These are phyloP conservation scores for Anarsia innoxiella DNA, from an alignment of 2,888 invertebrate genomes.

Conservation along the genomic window DNA sequence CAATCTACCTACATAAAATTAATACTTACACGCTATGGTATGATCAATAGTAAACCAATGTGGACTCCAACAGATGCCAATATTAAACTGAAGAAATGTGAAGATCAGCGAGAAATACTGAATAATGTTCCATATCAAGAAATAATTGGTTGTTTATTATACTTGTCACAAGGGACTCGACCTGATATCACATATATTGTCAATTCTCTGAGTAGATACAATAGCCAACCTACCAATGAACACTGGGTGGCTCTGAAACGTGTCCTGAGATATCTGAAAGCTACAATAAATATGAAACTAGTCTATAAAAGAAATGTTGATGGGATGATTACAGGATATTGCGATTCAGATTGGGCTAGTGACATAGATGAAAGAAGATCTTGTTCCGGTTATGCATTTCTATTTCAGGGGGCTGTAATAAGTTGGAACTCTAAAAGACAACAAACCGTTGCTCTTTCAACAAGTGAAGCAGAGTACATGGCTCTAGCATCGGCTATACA, in stretches of 20 bases:
- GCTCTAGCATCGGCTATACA: no score
- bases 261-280: constrained; percentile 16
- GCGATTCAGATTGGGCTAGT: no score
- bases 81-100: constrained; percentile 10
- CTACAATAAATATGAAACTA: constrained; percentile 6
- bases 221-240: constrained; percentile 9
- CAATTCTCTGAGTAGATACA: constrained; percentile 12
- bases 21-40: constrained; percentile 14
- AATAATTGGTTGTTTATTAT: no score
- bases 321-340: no score
- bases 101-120: not conserved
- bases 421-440: no score
- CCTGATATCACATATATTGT: constrained; percentile 14
- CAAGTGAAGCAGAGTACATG: no score
- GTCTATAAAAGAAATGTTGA: not conserved
- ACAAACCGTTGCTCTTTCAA: no score
- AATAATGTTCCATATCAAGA: no score
- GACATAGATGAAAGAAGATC: no score
- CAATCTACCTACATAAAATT: constrained; percentile 17
- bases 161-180: constrained; percentile 8
- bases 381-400: no score
- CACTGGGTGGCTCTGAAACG: constrained; percentile 18
- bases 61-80: constrained; percentile 16
- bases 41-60: constrained; percentile 20
- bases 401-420: no score